phyloP scores from a whole-genome alignment of 2,113 vertebrate species.

The Nothobranchius furzeri region DNA sequence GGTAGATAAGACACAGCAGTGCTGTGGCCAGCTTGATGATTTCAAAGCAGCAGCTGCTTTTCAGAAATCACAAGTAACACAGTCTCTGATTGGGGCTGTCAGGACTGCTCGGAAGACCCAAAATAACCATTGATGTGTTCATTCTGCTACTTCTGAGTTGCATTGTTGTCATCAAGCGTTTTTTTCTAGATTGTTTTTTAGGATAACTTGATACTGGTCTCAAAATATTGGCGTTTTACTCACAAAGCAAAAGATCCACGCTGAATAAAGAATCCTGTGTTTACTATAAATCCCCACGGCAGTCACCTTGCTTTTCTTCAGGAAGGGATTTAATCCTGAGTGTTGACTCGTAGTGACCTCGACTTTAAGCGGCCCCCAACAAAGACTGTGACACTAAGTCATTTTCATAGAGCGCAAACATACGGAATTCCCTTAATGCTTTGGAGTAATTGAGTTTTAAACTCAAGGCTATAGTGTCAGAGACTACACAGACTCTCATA shows the following conservation, averaged over 20 bases:
- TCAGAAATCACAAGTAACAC: slow-evolving; percentile 54
- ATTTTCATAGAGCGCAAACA: slow-evolving; percentile 36
- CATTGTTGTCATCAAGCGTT: neutral
- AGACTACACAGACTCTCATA: slow-evolving; percentile 19
- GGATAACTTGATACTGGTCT: slow-evolving; percentile 11
- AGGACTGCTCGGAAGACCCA: slow-evolving; percentile 18
- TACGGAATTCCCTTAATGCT: slow-evolving; percentile 12
- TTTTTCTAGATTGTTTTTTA: neutral
- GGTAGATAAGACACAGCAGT: slow-evolving; percentile 47
- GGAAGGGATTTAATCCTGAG: slow-evolving; percentile 58
- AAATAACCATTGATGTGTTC: slow-evolving; percentile 19
- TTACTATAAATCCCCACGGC: slow-evolving; percentile 28
- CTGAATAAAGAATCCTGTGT: slow-evolving; percentile 36
- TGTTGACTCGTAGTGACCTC: slow-evolving; percentile 48
- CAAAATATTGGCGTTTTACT: slow-evolving; percentile 26
- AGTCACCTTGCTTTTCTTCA: slow-evolving; percentile 39
- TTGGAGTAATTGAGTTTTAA: slow-evolving; percentile 22
- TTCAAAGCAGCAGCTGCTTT: slow-evolving; percentile 52
- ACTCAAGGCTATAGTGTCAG: slow-evolving; percentile 18
- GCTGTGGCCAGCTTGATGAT: slow-evolving; percentile 47
- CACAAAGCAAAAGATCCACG: slow-evolving; percentile 32
- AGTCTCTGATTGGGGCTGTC: slow-evolving; percentile 54
- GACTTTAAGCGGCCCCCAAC: slow-evolving; percentile 47
- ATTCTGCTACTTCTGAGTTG: slow-evolving; percentile 4
- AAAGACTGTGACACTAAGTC: slow-evolving; percentile 49